Conservation (phyloP, 2,797 vertebrate genomes). For the Alosa sapidissima region DNA sequence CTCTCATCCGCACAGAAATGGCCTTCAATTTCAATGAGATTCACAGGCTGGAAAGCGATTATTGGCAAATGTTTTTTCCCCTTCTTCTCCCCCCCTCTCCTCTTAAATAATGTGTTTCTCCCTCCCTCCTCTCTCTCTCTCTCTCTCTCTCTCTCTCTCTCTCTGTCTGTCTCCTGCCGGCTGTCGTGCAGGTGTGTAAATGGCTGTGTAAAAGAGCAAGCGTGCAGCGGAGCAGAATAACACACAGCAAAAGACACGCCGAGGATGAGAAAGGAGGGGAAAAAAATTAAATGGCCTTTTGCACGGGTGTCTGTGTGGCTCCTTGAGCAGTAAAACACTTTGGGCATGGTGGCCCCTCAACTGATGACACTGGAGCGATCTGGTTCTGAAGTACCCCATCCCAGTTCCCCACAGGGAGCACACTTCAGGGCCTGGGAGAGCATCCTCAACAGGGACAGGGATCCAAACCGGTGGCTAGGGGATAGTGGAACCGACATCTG, state of each 20-base stretch:
- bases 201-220: not conserved
- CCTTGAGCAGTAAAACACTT: not conserved
- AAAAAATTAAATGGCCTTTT: not conserved
- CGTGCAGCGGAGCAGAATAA: not conserved
- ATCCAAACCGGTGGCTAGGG: not conserved
- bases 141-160: too few relatives aligned
- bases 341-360: too few relatives aligned
- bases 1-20: conserved; percentile 20
- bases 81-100: conserved; percentile 32
- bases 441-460: not conserved
- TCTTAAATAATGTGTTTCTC: conserved; percentile 35
- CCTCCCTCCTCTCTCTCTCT: too few relatives aligned
- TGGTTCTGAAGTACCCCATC: too few relatives aligned
- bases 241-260: not conserved
- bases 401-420: too few relatives aligned
- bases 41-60: conserved; percentile 17
- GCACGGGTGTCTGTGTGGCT: not conserved
- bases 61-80: conserved; percentile 17
- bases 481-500: not conserved
- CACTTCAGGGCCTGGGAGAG: not conserved
- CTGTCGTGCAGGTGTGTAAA: not conserved
- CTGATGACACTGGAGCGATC: not conserved
- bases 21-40: conserved; percentile 20
- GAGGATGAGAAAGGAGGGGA: not conserved
- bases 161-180: not conserved